These are phyloP conservation scores for Ectemnius cavifrons DNA, from an alignment of 2,888 invertebrate genomes.

Conservation along the genomic window DNA sequence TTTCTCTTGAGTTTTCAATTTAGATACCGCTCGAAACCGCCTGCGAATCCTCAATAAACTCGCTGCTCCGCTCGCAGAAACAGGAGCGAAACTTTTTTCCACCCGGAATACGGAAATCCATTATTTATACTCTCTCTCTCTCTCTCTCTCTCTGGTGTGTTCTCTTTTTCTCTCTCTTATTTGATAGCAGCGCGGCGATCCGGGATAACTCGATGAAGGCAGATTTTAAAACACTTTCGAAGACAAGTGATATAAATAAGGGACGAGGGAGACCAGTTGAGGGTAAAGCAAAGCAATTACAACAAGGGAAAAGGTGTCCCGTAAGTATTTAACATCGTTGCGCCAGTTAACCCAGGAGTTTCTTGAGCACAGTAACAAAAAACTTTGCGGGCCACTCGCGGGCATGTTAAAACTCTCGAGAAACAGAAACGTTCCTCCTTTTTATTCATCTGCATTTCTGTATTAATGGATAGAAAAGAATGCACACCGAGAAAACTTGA, in stretches of 20 bases:
- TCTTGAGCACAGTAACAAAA: not conserved
- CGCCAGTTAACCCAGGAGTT: not conserved
- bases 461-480: not conserved
- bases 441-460: not conserved
- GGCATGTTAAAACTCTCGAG: not conserved
- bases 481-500: not conserved
- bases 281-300: slow-evolving; percentile 3
- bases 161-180: not conserved
- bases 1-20: slow-evolving; percentile 1
- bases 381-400: not conserved
- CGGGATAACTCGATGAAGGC: not conserved
- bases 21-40: not conserved
- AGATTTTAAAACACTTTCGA: not conserved
- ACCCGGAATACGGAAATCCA: no score
- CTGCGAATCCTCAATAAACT: no score
- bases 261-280: not conserved
- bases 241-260: not conserved
- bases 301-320: not conserved
- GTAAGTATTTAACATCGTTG: slow-evolving; percentile 13
- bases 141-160: not conserved
- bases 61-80: no score
- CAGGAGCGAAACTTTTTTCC: no score
- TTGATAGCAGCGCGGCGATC: not conserved
- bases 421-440: not conserved
- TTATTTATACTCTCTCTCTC: not conserved